Conservation (phyloP, 2,797 vertebrate genomes). For the Florisuga fusca region DNA sequence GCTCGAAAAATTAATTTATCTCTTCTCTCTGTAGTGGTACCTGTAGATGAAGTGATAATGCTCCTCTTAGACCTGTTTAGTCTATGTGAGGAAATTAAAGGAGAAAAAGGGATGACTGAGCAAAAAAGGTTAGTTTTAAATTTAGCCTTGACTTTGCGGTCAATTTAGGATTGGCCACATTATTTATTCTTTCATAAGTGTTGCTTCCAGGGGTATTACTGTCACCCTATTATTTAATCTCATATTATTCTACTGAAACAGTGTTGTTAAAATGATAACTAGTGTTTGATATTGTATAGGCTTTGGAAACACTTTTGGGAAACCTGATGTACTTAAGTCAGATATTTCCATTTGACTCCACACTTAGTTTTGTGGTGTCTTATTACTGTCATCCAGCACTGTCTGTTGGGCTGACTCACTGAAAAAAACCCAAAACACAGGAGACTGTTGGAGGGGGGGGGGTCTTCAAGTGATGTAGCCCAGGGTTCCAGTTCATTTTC, state of each 20-base stretch:
- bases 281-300: neutral
- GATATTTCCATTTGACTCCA: neutral
- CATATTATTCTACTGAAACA: neutral
- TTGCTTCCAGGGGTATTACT: neutral
- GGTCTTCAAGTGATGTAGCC: neutral
- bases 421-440: neutral
- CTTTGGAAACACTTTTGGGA: neutral
- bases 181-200: neutral
- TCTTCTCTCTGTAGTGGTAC: rapidly evolving
- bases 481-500: neutral
- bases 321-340: neutral
- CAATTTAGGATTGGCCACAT: neutral
- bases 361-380: neutral
- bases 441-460: neutral
- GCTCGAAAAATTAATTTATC: neutral
- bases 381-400: neutral
- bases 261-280: neutral
- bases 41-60: neutral
- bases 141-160: neutral
- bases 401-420: neutral
- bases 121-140: neutral
- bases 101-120: neutral
- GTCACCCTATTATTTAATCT: neutral
- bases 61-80: neutral
- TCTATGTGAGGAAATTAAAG: neutral